These are phyloP conservation scores for Bradypodion pumilum DNA, from an alignment of 2,797 vertebrate species.

Conservation along the genomic window DNA sequence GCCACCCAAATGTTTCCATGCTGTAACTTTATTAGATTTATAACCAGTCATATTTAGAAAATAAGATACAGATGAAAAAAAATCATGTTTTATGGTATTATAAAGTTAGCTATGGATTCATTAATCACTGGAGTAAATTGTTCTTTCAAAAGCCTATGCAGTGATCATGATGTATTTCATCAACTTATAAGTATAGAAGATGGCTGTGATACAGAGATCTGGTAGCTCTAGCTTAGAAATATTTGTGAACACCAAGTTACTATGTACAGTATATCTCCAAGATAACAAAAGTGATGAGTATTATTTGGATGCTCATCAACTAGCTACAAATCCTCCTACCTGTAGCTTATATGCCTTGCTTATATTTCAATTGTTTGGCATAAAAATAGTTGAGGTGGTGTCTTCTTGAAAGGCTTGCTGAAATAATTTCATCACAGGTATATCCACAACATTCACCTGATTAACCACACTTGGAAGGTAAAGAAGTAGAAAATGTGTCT, in stretches of 20 bases:
- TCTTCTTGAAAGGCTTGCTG: no score
- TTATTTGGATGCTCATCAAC: no score
- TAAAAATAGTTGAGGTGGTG: no score
- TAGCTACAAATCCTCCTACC: no score
- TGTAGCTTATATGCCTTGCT: no score
- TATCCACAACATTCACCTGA: no score
- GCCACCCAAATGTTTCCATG: not conserved
- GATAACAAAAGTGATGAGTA: no score
- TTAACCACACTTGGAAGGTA: no score
- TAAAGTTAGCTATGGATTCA: constrained; percentile 3
- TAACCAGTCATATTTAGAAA: constrained; percentile 31
- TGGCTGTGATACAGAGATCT: not conserved
- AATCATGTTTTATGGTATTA: not conserved
- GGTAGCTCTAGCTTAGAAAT: not conserved
- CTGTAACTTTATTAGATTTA: constrained; percentile 7
- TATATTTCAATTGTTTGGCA: no score
- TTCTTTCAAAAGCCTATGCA: constrained; percentile 10
- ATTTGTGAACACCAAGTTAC: not conserved
- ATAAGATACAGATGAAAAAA: constrained; percentile 26
- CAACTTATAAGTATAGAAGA: constrained; percentile 11
- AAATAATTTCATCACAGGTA: no score
- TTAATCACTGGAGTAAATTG: constrained; percentile 43
- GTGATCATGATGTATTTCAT: constrained; percentile 25
- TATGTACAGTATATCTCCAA: not conserved
- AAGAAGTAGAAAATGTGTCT: no score